Conservation (phyloP, 2,888 invertebrate genomes). For the Synergus umbraculus region DNA sequence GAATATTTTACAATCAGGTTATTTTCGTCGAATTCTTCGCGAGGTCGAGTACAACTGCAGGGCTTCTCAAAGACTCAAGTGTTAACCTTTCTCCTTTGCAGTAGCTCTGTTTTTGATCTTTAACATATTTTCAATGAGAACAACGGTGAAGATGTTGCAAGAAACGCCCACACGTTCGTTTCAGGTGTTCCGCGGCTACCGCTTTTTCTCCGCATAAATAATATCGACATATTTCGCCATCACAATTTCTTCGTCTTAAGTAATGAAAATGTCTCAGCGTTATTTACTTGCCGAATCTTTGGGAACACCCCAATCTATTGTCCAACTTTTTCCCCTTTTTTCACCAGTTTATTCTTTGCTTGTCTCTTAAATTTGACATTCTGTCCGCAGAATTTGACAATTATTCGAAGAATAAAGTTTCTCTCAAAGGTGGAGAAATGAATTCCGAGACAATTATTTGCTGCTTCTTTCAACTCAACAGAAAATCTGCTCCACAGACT, state of each 20-base stretch:
- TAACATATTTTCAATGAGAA: slow-evolving; percentile 44
- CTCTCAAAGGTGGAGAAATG: neutral
- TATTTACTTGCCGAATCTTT: neutral
- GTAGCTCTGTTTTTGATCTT: slow-evolving; percentile 11
- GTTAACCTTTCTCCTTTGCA: neutral
- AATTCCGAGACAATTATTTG: neutral
- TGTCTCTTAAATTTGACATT: neutral
- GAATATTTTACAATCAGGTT: slow-evolving; percentile 45
- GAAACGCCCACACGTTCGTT: slow-evolving; percentile 49
- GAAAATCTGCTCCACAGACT: too few species aligned
- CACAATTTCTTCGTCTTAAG: neutral
- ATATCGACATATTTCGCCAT: slow-evolving; percentile 17
- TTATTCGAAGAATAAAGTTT: neutral
- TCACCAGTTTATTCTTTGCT: neutral
- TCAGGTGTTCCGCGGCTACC: slow-evolving; percentile 25
- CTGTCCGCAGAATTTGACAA: neutral
- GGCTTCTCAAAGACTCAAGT: slow-evolving; percentile 11
- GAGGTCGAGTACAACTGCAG: slow-evolving; percentile 11
- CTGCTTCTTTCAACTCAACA: too few species aligned
- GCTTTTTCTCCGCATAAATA: slow-evolving; percentile 23
- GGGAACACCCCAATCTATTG: neutral
- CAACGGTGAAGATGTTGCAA: slow-evolving; percentile 47
- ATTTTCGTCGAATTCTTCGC: slow-evolving; percentile 36
- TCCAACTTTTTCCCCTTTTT: neutral
- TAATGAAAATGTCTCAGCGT: neutral